These are phyloP conservation scores for Lymantria monacha DNA, from an alignment of 2,888 invertebrate species.

Conservation along the genomic window DNA sequence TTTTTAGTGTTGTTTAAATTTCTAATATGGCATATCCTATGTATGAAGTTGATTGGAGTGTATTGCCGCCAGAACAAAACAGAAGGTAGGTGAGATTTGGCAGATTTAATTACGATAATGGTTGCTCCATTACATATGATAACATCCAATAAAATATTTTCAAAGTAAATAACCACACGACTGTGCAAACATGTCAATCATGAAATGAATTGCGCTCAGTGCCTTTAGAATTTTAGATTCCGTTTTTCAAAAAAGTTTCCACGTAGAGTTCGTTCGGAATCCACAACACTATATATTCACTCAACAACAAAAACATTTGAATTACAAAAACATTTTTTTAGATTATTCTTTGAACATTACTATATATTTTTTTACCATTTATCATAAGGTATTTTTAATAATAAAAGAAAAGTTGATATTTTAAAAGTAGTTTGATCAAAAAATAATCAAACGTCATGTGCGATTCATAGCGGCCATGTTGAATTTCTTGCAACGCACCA, in stretches of 20 bases:
- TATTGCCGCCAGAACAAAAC: conserved; percentile 92
- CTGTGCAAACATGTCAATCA: conserved; percentile 22
- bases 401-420: neutral
- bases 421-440: conserved; percentile 41
- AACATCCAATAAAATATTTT: conserved; percentile 13
- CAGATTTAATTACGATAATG: conserved; percentile 10
- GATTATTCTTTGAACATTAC: too few species aligned
- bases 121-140: conserved; percentile 15
- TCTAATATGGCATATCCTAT: conserved; percentile 75
- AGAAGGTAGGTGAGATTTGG: conserved; percentile 84
- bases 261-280: conserved; percentile 56
- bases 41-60: conserved; percentile 93
- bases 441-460: conserved; percentile 66
- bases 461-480: conserved; percentile 78
- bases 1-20: conserved; percentile 41
- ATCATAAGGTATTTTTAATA: neutral
- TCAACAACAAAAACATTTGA: too few species aligned
- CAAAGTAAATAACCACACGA: conserved; percentile 8
- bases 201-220: conserved; percentile 3
- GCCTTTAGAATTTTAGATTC: conserved; percentile 16
- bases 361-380: too few species aligned
- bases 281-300: conserved; percentile 6
- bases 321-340: too few species aligned
- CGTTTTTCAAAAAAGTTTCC: conserved; percentile 41
- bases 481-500: conserved; percentile 80